Evolutionary conservation across 2,888 invertebrate species (phyloP).

Genomic region (Drosophila testacea): DNA sequence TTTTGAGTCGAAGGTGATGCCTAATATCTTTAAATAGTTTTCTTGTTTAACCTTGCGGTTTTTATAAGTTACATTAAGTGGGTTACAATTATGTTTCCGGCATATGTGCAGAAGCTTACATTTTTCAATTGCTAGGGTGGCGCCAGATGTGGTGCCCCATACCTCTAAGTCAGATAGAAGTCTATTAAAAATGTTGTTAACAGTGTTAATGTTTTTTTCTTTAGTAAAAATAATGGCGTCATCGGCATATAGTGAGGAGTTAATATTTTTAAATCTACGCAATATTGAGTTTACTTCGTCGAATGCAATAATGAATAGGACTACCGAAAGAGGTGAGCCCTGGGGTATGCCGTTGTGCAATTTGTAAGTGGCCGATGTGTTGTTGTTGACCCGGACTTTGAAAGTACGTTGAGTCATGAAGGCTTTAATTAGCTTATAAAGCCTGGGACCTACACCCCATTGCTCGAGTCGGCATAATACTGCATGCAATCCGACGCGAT

Average conservation of each 20-base stretch:
- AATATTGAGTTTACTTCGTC: background rate
- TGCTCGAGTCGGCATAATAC: background rate
- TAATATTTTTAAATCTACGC: background rate
- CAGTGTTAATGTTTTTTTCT: no score
- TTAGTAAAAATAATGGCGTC: no score
- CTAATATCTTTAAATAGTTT: no score
- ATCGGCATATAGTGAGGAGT: background rate
- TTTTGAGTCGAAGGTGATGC: no score
- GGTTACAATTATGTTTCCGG: no score
- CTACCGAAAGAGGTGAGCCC: background rate
- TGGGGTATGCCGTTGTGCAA: background rate
- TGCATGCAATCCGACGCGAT: background rate
- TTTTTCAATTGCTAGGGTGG: no score
- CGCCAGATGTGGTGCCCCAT: no score
- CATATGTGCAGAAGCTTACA: no score
- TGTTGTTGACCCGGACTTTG: background rate
- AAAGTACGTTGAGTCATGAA: background rate
- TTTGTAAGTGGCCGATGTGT: background rate
- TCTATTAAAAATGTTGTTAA: no score
- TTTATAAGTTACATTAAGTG: no score
- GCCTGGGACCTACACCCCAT: background rate
- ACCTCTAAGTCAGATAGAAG: no score
- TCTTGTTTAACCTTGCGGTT: no score
- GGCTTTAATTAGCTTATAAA: background rate
- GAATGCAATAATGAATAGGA: conserved; percentile 3